phyloP scores from a whole-genome alignment of 92 coral and sea anemone genomes.

The Paramuricea clavata region DNA sequence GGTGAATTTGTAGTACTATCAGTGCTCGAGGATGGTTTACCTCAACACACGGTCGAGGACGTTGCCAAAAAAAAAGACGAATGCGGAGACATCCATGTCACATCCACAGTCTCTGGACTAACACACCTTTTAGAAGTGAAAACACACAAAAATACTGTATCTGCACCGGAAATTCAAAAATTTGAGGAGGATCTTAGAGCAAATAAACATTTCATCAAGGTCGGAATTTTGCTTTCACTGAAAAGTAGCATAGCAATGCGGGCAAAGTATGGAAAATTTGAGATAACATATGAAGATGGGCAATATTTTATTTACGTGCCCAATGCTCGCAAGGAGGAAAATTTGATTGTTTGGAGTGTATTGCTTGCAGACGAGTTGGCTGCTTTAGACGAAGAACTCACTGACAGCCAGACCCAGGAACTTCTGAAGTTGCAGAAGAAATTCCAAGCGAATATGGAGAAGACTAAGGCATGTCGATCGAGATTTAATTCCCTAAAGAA shows the following conservation, averaged over 20 bases:
- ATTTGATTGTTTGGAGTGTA: constrained; percentile 72
- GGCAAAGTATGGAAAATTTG: constrained; percentile 43
- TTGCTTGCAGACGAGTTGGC: constrained; percentile 63
- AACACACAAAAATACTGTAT: background rate
- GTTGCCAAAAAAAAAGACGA: background rate
- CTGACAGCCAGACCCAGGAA: constrained; percentile 18
- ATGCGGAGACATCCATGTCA: constrained; percentile 52
- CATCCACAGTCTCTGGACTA: constrained; percentile 34
- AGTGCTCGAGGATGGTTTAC: constrained; percentile 15
- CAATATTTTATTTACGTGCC: constrained; percentile 68
- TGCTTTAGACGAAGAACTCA: constrained; percentile 29
- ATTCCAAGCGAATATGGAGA: constrained; percentile 41
- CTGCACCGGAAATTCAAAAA: constrained; percentile 31
- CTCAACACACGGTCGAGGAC: constrained; percentile 20
- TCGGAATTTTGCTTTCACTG: constrained; percentile 67
- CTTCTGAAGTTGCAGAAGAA: constrained; percentile 4
- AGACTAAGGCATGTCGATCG: constrained; percentile 36
- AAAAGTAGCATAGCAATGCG: constrained; percentile 51
- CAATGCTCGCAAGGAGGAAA: constrained; percentile 59
- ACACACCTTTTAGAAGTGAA: constrained; percentile 53
- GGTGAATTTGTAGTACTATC: constrained; percentile 48
- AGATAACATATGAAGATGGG: constrained; percentile 29
- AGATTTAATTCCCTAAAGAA: constrained; percentile 17
- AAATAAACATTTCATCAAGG: constrained; percentile 24
- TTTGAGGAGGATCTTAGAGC: constrained; percentile 44